Conservation (phyloP, 2,113 vertebrate genomes). For the Dicaeum eximium region DNA sequence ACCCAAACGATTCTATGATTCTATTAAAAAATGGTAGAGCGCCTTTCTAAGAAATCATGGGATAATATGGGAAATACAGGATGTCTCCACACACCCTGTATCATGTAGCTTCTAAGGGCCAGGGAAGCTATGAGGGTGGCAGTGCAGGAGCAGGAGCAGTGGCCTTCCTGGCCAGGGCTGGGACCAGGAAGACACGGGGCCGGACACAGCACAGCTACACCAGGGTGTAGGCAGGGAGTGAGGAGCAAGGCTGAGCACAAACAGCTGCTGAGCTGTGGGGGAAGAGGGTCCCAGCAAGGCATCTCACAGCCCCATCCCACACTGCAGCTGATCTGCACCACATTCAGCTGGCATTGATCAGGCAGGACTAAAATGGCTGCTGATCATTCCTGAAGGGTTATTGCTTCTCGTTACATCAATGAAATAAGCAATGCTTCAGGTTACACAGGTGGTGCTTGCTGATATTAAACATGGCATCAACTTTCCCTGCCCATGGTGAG, state of each 20-base stretch:
- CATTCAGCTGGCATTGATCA: not conserved
- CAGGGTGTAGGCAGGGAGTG: rapidly evolving
- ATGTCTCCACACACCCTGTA: rapidly evolving
- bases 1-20: not conserved
- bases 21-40: not conserved
- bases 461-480: not conserved
- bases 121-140: not conserved
- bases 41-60: not conserved
- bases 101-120: not conserved
- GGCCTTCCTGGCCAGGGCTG: not conserved
- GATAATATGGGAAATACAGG: rapidly evolving
- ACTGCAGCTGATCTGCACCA: not conserved
- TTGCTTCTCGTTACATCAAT: not conserved
- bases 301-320: not conserved
- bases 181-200: rapidly evolving
- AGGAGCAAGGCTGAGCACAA: not conserved
- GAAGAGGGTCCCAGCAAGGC: not conserved
- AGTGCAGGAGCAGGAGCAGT: not conserved
- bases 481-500: not conserved
- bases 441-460: not conserved
- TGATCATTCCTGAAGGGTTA: not conserved
- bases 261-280: not conserved
- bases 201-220: not conserved
- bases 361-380: slow-evolving; percentile 13
- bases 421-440: not conserved